Conservation (phyloP, 1,140 invertebrate genomes). For the Steinernema feltiae region DNA sequence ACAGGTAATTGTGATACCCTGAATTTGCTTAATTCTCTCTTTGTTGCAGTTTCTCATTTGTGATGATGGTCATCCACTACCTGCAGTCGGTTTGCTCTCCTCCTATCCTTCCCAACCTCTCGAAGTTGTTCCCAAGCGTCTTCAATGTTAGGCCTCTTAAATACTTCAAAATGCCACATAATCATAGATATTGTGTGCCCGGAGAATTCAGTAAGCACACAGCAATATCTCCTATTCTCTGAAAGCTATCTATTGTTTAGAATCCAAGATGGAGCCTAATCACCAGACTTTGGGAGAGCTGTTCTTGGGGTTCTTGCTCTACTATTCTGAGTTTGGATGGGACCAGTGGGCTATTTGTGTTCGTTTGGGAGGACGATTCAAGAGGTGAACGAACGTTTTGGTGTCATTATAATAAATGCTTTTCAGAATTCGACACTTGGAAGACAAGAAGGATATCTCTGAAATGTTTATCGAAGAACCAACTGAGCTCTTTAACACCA, state of each 20-base stretch:
- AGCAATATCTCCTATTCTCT: not conserved
- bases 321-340: not conserved
- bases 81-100: not conserved
- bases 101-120: not conserved
- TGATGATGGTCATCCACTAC: not conserved
- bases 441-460: no score
- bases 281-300: not conserved
- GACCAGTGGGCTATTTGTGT: not conserved
- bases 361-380: no score
- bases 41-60: not conserved
- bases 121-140: not conserved
- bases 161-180: not conserved
- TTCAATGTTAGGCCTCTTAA: not conserved
- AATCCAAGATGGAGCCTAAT: not conserved
- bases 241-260: not conserved
- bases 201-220: not conserved
- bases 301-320: not conserved
- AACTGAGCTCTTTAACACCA: no score
- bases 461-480: no score
- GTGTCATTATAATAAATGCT: no score
- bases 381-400: no score
- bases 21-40: not conserved
- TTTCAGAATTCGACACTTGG: no score
- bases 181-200: not conserved
- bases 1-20: not conserved